Conservation (phyloP, 2,888 invertebrate species). For the Chloromyia formosa region DNA sequence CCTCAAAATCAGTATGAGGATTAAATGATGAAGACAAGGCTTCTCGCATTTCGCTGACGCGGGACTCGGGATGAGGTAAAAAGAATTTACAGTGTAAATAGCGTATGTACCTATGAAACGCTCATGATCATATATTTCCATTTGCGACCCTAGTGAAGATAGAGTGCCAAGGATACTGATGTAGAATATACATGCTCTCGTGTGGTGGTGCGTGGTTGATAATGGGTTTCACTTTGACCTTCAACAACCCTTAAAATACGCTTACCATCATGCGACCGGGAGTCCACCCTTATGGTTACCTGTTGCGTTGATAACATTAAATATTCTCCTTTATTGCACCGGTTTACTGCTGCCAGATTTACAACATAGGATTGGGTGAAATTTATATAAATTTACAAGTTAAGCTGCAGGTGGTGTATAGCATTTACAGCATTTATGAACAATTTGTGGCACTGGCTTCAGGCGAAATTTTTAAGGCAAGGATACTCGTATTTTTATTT, state of each 20-base stretch:
- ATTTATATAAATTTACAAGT: too few species aligned
- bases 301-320: not conserved
- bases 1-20: not conserved
- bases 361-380: too few species aligned
- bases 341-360: too few species aligned
- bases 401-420: too few species aligned
- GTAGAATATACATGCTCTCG: not conserved
- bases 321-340: too few species aligned
- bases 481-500: too few species aligned
- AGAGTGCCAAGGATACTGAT: not conserved
- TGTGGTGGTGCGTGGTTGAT: not conserved
- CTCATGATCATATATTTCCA: slow-evolving; percentile 28
- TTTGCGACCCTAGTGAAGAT: slow-evolving; percentile 22
- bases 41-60: not conserved
- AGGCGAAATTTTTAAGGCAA: too few species aligned
- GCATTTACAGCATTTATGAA: too few species aligned
- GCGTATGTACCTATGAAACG: slow-evolving; percentile 10
- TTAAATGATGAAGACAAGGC: slow-evolving; percentile 25
- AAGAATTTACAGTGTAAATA: slow-evolving; percentile 31
- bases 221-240: slow-evolving; percentile 2
- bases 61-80: not conserved
- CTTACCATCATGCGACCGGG: not conserved
- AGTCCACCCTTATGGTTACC: not conserved
- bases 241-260: not conserved
- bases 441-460: too few species aligned